A percentile compares a stretch with the other conserved stretches of the same genome.
Conservation (phyloP, 2,797 vertebrate genomes). For the Arctocebus calabarensis region DNA sequence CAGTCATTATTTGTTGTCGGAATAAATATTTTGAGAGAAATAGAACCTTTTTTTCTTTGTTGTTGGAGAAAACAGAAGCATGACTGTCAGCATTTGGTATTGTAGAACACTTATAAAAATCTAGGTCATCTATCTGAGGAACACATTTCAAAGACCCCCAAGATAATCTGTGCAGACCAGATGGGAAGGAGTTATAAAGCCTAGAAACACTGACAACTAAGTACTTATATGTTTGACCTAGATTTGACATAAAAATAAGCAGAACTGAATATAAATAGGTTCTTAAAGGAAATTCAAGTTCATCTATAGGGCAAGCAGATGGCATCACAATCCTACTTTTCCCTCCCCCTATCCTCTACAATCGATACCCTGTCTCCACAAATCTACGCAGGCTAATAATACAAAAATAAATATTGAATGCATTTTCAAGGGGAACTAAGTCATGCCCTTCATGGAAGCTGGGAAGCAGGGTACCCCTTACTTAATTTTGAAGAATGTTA, state of each 20-base stretch:
- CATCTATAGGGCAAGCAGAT: background rate
- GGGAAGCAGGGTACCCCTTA: background rate
- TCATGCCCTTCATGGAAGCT: background rate
- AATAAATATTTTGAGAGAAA: background rate
- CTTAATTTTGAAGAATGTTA: background rate
- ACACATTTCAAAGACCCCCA: background rate
- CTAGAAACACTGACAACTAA: background rate
- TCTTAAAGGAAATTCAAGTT: slow-evolving; percentile 4
- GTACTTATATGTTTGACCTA: background rate
- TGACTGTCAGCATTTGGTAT: background rate
- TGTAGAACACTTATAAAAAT: background rate
- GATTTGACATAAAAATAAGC: background rate
- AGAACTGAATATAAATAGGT: background rate
- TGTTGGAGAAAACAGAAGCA: background rate
- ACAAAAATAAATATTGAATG: background rate
- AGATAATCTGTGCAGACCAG: background rate
- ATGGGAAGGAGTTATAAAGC: background rate
- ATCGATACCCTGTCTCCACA: background rate
- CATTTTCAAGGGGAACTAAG: background rate
- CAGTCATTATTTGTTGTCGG: background rate
- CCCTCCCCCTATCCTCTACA: rapidly evolving
- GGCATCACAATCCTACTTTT: background rate
- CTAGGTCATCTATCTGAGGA: background rate
- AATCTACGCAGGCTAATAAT: background rate
- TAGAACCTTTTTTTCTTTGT: background rate